These are phyloP conservation scores for Petrocephalus sullivani DNA, from an alignment of 2,797 vertebrate genomes.

Conservation along the genomic window DNA sequence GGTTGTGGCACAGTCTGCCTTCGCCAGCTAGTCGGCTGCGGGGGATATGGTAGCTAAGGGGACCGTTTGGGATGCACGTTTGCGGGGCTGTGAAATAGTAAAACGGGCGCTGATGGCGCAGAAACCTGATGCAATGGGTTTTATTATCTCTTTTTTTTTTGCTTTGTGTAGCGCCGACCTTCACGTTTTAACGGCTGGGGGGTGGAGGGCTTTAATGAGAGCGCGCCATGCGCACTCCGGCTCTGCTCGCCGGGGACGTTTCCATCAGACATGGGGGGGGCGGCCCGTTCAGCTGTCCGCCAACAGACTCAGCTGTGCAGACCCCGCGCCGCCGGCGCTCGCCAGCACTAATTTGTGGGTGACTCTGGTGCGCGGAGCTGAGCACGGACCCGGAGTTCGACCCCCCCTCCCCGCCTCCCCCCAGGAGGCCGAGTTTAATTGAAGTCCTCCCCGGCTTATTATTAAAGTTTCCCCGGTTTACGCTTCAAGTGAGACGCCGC, in stretches of 20 bases:
- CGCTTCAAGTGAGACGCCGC: not conserved
- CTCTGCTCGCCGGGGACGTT: not conserved
- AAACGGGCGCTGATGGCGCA: not conserved
- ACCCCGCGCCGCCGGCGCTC: not conserved
- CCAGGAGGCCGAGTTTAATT: not conserved
- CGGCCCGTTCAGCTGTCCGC: not conserved
- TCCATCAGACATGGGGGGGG: not conserved
- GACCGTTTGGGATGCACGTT: not conserved
- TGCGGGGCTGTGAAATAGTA: not conserved
- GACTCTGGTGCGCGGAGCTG: not conserved
- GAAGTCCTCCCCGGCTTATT: not conserved
- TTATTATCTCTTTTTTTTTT: not conserved
- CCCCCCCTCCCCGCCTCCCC: not conserved
- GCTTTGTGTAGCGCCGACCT: conserved; percentile 5
- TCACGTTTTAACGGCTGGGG: conserved; percentile 1
- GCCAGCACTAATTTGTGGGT: not conserved
- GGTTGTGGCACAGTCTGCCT: conserved; percentile 14
- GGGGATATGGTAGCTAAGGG: not conserved
- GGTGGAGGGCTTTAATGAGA: not conserved
- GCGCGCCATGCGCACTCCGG: not conserved
- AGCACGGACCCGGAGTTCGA: not conserved
- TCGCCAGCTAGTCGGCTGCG: not conserved
- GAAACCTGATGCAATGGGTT: not conserved
- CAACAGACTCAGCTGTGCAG: not conserved
- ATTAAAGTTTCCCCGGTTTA: not conserved